phyloP scores from a whole-genome alignment of 2,888 invertebrate species.

The Macrophya alboannulata region DNA sequence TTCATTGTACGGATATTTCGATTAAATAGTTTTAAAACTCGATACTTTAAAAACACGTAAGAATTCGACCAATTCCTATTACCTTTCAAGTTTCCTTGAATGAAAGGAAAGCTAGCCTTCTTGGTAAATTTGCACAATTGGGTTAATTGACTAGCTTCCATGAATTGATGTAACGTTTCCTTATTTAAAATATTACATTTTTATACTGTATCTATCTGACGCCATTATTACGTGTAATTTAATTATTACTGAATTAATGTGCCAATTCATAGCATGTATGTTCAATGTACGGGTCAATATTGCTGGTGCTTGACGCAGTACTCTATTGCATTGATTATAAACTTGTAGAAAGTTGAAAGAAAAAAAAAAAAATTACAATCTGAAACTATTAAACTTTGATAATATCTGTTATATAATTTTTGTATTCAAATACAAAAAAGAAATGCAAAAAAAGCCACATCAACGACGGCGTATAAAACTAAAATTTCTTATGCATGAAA shows the following conservation, averaged over 20 bases:
- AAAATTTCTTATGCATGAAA: not conserved
- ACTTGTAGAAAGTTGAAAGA: not conserved
- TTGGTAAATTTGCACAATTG: not conserved
- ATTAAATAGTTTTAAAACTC: not conserved
- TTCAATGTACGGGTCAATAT: not conserved
- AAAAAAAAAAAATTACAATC: not conserved
- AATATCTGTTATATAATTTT: not conserved
- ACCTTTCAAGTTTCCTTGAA: not conserved
- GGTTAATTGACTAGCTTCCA: not conserved
- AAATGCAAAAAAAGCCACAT: not conserved
- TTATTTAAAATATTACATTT: not conserved
- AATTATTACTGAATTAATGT: not conserved
- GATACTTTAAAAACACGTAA: not conserved
- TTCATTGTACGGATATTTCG: not conserved
- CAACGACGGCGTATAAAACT: not conserved
- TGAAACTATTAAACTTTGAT: not conserved
- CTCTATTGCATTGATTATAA: not conserved
- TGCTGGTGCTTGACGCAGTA: not conserved
- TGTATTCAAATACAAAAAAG: not conserved
- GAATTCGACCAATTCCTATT: not conserved
- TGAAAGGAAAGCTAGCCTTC: not conserved
- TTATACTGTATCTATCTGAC: not conserved
- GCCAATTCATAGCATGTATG: constrained; percentile 12
- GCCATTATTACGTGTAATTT: not conserved
- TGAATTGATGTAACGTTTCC: not conserved